phyloP scores from a whole-genome alignment of 2,113 vertebrate species.

The Ailuropoda melanoleuca region DNA sequence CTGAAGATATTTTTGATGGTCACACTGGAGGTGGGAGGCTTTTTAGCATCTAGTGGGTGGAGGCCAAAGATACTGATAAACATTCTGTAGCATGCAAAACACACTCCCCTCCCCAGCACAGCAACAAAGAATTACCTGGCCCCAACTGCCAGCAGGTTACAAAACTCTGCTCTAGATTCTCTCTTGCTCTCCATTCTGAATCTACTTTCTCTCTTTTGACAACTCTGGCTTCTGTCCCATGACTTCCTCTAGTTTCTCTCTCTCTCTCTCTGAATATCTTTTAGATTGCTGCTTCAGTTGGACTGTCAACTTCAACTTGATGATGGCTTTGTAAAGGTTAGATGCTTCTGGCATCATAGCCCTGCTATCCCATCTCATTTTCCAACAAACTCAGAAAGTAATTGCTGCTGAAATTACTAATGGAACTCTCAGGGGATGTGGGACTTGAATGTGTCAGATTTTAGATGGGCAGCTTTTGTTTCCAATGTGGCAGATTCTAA shows the following conservation, averaged over 20 bases:
- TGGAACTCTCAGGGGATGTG: not conserved
- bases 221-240: not conserved
- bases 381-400: not conserved
- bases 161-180: not conserved
- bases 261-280: not conserved
- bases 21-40: not conserved
- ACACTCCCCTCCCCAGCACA: not conserved
- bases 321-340: not conserved
- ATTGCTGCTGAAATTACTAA: not conserved
- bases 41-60: not conserved
- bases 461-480: not conserved
- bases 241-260: not conserved
- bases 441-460: not conserved
- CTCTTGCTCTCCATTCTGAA: not conserved
- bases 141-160: not conserved
- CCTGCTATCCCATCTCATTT: not conserved
- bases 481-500: not conserved
- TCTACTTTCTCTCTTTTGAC: not conserved
- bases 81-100: not conserved
- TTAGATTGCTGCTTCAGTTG: not conserved
- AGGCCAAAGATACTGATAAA: not conserved
- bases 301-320: not conserved
- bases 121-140: not conserved
- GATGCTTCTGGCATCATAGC: not conserved
- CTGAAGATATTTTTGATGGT: not conserved